Conservation (phyloP, 2,888 invertebrate genomes). For the Drosophila macrospina region DNA sequence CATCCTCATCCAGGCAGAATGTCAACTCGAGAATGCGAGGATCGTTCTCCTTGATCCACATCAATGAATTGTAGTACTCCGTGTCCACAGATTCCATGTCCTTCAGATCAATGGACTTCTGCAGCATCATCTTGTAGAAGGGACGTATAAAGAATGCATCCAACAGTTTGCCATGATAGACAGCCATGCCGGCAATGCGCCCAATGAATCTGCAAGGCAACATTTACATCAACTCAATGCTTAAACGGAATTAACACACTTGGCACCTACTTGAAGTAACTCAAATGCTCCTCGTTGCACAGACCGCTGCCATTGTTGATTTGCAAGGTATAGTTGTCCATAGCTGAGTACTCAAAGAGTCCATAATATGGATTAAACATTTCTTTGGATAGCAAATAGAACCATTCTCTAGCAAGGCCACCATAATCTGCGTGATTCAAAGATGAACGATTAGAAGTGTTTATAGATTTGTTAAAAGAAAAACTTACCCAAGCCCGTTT, state of each 20-base stretch:
- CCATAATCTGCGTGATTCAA: constrained; percentile 91
- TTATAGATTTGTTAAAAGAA: neutral
- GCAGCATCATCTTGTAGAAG: constrained; percentile 99
- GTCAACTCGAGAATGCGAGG: constrained; percentile 97
- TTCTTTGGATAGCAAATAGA: constrained; percentile 98
- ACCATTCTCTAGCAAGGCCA: constrained; percentile 98
- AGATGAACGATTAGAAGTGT: too few relatives aligned
- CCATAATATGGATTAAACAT: constrained; percentile 99
- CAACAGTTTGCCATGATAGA: constrained; percentile 98
- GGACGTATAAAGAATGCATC: constrained; percentile 99
- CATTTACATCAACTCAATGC: neutral
- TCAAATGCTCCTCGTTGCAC: constrained; percentile 98
- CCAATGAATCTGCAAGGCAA: constrained; percentile 91
- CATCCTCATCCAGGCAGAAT: constrained; percentile 98
- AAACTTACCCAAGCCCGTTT: constrained; percentile 91
- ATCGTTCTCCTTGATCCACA: constrained; percentile 94
- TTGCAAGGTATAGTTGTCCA: constrained; percentile 99
- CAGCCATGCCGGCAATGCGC: constrained; percentile 99
- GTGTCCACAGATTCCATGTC: constrained; percentile 99
- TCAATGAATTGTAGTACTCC: constrained; percentile 98
- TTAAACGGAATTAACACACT: neutral
- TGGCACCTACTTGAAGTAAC: constrained; percentile 92
- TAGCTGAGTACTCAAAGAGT: constrained; percentile 99
- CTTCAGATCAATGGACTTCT: constrained; percentile 95
- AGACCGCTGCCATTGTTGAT: constrained; percentile 99